Percentiles rank a stretch among this genome's conserved stretches.
Evolutionary conservation across 2,888 invertebrate genomes (phyloP).

Genomic region (Patella pellucida): DNA sequence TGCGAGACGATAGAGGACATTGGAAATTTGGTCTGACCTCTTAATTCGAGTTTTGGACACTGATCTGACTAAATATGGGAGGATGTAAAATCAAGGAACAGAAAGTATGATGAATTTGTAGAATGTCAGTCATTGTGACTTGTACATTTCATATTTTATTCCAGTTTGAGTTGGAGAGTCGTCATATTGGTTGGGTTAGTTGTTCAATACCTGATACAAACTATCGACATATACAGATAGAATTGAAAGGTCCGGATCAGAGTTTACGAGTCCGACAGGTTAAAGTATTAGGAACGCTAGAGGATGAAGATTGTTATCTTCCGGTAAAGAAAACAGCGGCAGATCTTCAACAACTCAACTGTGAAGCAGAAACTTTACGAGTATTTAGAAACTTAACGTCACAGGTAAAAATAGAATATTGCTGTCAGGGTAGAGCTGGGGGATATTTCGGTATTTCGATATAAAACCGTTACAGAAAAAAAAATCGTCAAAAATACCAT

Average conservation of each 20-base stretch:
- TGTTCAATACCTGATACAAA: constrained; percentile 80
- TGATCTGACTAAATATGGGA: no score
- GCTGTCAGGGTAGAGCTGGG: no score
- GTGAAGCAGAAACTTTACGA: constrained; percentile 90
- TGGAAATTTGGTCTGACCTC: no score
- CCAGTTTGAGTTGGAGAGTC: constrained; percentile 87
- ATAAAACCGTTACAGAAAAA: no score
- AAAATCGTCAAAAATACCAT: no score
- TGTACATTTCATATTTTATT: background rate
- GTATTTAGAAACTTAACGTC: constrained; percentile 93
- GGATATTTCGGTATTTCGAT: no score
- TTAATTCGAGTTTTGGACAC: no score
- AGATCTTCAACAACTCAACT: constrained; percentile 86
- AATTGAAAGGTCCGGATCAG: constrained; percentile 92
- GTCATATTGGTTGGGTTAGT: constrained; percentile 91
- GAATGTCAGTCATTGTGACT: no score
- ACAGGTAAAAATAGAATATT: constrained; percentile 76
- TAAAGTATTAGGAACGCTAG: constrained; percentile 73
- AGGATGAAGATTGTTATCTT: constrained; percentile 73
- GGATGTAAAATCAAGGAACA: no score
- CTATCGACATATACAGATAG: constrained; percentile 77
- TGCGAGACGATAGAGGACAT: no score
- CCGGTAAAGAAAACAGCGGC: constrained; percentile 68
- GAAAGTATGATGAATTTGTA: background rate
- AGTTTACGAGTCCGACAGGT: constrained; percentile 89